phyloP scores from a whole-genome alignment of 2,797 vertebrate species.

The Luscinia megarhynchos region DNA sequence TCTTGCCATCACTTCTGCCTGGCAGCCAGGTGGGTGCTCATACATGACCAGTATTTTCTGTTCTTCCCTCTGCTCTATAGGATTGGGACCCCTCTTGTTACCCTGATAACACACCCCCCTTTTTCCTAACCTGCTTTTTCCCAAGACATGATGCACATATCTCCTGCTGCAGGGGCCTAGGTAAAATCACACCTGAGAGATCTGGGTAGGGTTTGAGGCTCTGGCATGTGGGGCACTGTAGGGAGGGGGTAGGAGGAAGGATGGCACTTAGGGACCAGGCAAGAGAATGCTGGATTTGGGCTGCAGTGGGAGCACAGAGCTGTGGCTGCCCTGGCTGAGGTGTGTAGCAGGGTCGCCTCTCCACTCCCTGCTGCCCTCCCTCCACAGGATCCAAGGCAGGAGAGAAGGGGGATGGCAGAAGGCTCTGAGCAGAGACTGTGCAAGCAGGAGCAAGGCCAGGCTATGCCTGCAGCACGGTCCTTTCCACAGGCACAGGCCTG shows the following conservation, averaged over 20 bases:
- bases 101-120: not conserved
- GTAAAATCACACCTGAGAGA: not conserved
- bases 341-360: not conserved
- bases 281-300: accelerated
- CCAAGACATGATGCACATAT: not conserved
- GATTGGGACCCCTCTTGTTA: not conserved
- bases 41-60: accelerated
- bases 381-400: not conserved
- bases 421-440: not conserved
- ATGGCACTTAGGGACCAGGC: not conserved
- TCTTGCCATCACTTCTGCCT: not conserved
- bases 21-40: not conserved
- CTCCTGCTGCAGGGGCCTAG: not conserved
- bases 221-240: not conserved
- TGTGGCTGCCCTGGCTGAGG: not conserved
- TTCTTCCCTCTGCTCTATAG: not conserved
- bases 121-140: not conserved
- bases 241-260: not conserved
- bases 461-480: not conserved
- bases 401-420: not conserved
- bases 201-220: not conserved
- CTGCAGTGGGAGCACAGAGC: not conserved
- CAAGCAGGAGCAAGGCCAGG: not conserved
- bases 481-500: not conserved
- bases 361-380: not conserved